Evolutionary conservation across 2,888 invertebrate genomes (phyloP).

Genomic region (Trissonchulus latispiculum): DNA sequence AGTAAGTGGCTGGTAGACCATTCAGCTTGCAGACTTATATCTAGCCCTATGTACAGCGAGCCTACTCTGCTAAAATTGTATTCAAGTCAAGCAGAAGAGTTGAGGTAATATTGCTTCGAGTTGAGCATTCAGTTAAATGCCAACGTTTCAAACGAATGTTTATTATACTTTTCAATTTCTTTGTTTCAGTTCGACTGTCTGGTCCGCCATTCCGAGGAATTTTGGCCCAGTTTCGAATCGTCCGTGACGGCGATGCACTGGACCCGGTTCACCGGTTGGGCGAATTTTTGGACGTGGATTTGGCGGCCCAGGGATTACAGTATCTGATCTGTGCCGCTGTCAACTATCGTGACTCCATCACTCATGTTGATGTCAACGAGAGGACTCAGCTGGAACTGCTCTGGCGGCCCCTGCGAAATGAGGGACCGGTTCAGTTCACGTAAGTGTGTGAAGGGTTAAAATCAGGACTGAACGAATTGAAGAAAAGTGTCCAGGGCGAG

Average conservation of each 20-base stretch:
- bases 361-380: not conserved
- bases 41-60: too few relatives aligned
- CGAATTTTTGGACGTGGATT: not conserved
- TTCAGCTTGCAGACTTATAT: too few relatives aligned
- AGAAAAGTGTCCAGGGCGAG: too few relatives aligned
- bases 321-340: not conserved
- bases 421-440: not conserved
- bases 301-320: not conserved
- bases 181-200: not conserved
- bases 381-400: not conserved
- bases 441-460: too few relatives aligned
- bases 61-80: too few relatives aligned
- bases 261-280: not conserved
- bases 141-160: too few relatives aligned
- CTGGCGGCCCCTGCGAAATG: not conserved
- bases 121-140: too few relatives aligned
- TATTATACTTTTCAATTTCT: too few relatives aligned
- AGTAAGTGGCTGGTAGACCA: too few relatives aligned
- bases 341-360: not conserved
- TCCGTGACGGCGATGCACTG: not conserved
- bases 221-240: not conserved
- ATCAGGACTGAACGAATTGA: too few relatives aligned
- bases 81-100: too few relatives aligned
- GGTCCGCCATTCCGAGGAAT: not conserved
- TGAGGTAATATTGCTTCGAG: too few relatives aligned